Evolutionary conservation across 2,888 invertebrate species (phyloP), one percentile per base, ranked within the genome.

Genomic region (Habroteleia sp.): DNA sequence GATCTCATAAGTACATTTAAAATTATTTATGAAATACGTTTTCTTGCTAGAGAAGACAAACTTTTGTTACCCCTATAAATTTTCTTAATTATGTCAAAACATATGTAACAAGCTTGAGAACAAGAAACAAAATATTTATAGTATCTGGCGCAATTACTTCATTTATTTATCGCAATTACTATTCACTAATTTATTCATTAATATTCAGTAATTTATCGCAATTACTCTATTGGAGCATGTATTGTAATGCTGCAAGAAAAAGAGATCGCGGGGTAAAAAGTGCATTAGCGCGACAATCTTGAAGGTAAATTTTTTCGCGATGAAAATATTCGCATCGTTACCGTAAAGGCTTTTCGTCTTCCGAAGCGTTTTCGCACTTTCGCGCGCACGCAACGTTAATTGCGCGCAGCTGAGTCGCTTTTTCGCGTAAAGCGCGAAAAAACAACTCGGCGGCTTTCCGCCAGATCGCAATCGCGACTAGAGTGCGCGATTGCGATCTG

Each of bases 371-470:
- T 62, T 74, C 68, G 62, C 62, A 48, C 68, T 68, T 50, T 62
- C 62, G 54, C 74, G 54, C 62, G 54, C 60, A 56, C 56, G 66
- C 42, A 56, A 63, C 44, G 29, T 63, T 69, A 63, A 63, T 69
- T 69, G 63, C 58, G 37, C 35, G 3, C 33, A 41, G 29, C 33
- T n/a, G n/a, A n/a, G 25, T 44, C 13, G 39, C 17, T 29, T 48
- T 54, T 66, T 54, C 35, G n/a, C 23, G 27, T 7, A 17, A 29
- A 27, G 17, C 27, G 62, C n/a, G n/a, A n/a, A n/a, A n/a, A n/a
- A n/a, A n/a, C n/a, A n/a, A n/a, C n/a, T 23, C 6, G 25, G 50
- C 42, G 46, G 54, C 63, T 42, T 68, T 54, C 56, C 63, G 68
- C 56, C 58, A 58, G 37, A 27, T 25, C 58, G 58, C 58, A 58